Evolutionary conservation across 2,113 vertebrate genomes (phyloP), one percentile per base, ranked within the genome.

Genomic region (Sebastes schlegelii): DNA sequence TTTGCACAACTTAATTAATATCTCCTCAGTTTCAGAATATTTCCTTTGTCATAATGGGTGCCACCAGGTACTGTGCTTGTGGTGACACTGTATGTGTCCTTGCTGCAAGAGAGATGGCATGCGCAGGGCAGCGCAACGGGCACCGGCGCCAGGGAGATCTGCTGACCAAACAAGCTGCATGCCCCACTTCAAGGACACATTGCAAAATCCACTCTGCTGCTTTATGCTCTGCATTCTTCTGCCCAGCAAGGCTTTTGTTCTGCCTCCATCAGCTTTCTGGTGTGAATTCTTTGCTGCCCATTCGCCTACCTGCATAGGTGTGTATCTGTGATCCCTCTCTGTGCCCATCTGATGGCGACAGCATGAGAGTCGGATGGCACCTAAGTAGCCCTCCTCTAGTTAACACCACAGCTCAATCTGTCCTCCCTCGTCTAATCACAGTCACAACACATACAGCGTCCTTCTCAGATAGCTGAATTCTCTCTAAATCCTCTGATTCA

Each of bases 181-280:
- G 70, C 57, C 62, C 87, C 80, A 74, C 80, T 76, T 91, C 91
- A 91, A 92, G 90, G 91, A 78, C 88, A 84, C 70, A 6, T 21
- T 80, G 42, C 68, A 73, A 74, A 81, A 86, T 73, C 75, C 55
- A 76, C 17, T 61, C 61, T 17, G 21, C 61, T 17, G 21, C 68
- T 55, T 51, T 42, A 45, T 55, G 71, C 69, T 51, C 16, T 0
- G 5, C 58, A 61, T 69, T 85, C 75, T 68, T 79, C 75, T 68
- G 51, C 64, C 57, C 57, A 58, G 63, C 45, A 19, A 54, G 63
- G 60, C 77, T 79, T 86, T 79, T 49, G 43, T 80, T 76, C 67
- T 80, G 72, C 72, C 58, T 74, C 67, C 48, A 54, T 82, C 52
- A 77, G 66, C 66, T 68, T 70, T 74, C 67, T 58, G 10, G 13